Evolutionary conservation across 2,888 invertebrate species (phyloP), one percentile per base, ranked within the genome.

Genomic region (Ormia ochracea): DNA sequence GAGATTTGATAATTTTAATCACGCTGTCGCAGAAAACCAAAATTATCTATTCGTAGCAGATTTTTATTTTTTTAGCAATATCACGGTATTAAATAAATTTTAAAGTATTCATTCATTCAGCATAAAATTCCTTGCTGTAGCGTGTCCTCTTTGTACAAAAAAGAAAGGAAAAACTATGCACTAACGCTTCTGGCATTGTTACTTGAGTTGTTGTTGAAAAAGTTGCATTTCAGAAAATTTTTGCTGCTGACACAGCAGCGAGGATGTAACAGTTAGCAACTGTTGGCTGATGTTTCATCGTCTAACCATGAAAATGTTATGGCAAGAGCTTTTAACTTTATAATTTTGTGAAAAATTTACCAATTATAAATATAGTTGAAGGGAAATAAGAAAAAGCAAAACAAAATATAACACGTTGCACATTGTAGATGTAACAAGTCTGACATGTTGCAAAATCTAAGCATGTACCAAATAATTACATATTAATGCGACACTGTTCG

Each of bases 191-290:
- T 68, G 21, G 56, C 26, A 14, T 43, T 66, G 66, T 65, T 66
- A 54, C 36, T 68, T 38, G 31, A 36, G 66, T 50, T 28, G 26
- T 48, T 41, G 50, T 21, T 63, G 12, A 61, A 63, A 73, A 73
- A 68, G 54, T 73, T 61, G 17, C 45, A 78, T 36, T 63, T 63
- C 7, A 31, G 28, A 61, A 17, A 45, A 52, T 43, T 59, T 77
- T 58, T 52, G 17, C n/a, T 68, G 74, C 65, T 75, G 68, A 68
- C 68, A 45, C 61, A 41, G 73, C 65, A 68, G 45, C 14, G 26
- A 12, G 28, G 36, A 58, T 33, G 50, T 3, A 73, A 54, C 50
- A 38, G 45, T 33, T 52, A 72, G 63, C 63, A 63, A 45, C 61
- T 59, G 54, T 21, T 48, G 48, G 48, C n/a, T 48, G 48, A 23